Base-by-base conservation (phyloP, 2,888 invertebrate genomes). In the Luperina nickerlii region DNA sequence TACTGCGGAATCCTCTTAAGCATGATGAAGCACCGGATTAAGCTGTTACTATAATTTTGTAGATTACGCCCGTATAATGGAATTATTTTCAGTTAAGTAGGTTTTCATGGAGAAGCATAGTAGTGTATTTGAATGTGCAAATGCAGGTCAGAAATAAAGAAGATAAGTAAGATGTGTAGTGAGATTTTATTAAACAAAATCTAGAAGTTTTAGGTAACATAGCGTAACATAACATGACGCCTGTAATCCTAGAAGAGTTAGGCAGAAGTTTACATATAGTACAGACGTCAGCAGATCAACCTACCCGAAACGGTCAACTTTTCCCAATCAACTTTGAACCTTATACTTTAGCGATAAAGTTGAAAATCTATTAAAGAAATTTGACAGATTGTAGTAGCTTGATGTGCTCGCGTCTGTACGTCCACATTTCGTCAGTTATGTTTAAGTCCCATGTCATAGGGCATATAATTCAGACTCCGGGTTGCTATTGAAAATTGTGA, bases 41-140 rank as follows among this genome's bases (percentile, higher is more conserved):
- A 85, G 78, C 70, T 82, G 83, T 80, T 79, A 79, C 68, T 84
- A 81, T 85, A 80, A 89, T 85, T 88, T 76, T 73, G 77, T 79
- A 81, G 69, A 81, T 83, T 72, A 81, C 87, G 51, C 77, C 78
- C 79, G 78, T 65, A 1, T 66, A 74, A 75, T 75, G 68, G 82
- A 82, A 72, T 85, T 85, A 77, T 85, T 82, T 85, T 82, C 76
- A 83, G 79, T 78, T 70, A 81, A 76, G 82, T 73, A 71, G 54
- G 65, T 71, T 76, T 76, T 66, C 48, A 76, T 80, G 38, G 24
- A 42, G 65, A 63, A 24, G 18, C 1, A 24, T 24, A 63, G 27
- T 45, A 32, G 62, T 13, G 57, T n/a, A 62, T 63, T 60, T 54
- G 3, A 18, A n/a, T 57, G 18, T 65, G n/a, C 6, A 20, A 65